Base-by-base conservation (phyloP, 2,113 vertebrate genomes). In the Tetraodon nigroviridis region DNA sequence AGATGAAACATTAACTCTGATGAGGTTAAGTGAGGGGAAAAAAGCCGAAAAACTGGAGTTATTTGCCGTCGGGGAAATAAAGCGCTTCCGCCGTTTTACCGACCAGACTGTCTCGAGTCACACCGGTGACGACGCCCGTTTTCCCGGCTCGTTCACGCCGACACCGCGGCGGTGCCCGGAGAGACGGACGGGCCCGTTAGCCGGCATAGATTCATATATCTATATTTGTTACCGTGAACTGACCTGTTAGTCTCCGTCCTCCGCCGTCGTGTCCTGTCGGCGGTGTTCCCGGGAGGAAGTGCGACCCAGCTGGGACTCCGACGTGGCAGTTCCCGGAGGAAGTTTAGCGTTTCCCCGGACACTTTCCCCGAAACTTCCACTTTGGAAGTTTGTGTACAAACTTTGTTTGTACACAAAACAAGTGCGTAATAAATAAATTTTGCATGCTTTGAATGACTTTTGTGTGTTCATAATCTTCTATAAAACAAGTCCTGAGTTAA, bases 201-300 rank as follows among this genome's bases (percentile, higher is more conserved):
- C 67, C 64, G 66, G 54, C 55, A 75, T 7, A 6, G n/a, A n/a
- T n/a, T n/a, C n/a, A n/a, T n/a, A n/a, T n/a, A n/a, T n/a, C n/a
- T n/a, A n/a, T n/a, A n/a, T n/a, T 11, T 22, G 75, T 83, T 82
- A 84, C 82, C 78, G 73, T 82, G 49, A 58, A 65, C 69, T 51
- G 19, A 62, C 58, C 62, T 54, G 59, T 50, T 15, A 64, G 2
- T 60, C 6, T 64, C 63, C 49, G 20, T 51, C 22, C 68, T 73
- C 59, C 40, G 29, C 45, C 16, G 71, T 46, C 47, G n/a, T 21
- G 64, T 71, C 27, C 46, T 27, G 5, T 2, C 7, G 5, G 46
- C 50, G 52, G 2, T 7, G 64, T 7, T 58, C 66, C 73, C 44
- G 58, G 24, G 64, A 22, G 59, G 42, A 76, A 61, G 72, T 32